Evolutionary conservation across 1,140 invertebrate genomes (phyloP).

Genomic region (Episyrphus balteatus): DNA sequence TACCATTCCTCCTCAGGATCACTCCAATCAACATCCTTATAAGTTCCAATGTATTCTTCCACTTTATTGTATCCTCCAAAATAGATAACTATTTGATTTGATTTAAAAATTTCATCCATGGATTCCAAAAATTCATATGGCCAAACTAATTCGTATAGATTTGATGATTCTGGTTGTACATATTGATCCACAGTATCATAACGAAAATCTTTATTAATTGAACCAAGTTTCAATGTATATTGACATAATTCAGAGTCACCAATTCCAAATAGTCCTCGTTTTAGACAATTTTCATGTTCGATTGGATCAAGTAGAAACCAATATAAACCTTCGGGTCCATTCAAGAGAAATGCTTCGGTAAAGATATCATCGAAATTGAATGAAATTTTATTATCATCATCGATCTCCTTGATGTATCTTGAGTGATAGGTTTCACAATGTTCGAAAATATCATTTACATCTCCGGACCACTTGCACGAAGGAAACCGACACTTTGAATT

Average conservation of each 20-base stretch:
- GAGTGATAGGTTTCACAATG: slow-evolving; percentile 1
- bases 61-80: neutral
- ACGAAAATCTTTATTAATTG: neutral
- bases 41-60: neutral
- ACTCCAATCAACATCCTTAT: neutral
- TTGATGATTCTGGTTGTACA: neutral
- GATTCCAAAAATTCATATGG: neutral
- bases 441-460: slow-evolving; percentile 1
- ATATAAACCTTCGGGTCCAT: neutral
- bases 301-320: neutral
- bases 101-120: neutral
- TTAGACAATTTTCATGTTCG: neutral
- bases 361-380: neutral
- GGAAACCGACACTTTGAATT: neutral
- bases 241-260: neutral
- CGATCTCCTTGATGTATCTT: neutral
- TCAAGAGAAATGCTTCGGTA: neutral
- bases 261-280: slow-evolving; percentile 2
- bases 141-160: neutral
- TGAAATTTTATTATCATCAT: neutral
- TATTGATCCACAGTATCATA: neutral
- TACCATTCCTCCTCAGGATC: neutral
- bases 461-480: neutral
- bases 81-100: neutral
- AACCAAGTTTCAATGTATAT: neutral